These are phyloP conservation scores for Pectinophora gossypiella DNA, from an alignment of 1,140 invertebrate species.

Conservation along the genomic window DNA sequence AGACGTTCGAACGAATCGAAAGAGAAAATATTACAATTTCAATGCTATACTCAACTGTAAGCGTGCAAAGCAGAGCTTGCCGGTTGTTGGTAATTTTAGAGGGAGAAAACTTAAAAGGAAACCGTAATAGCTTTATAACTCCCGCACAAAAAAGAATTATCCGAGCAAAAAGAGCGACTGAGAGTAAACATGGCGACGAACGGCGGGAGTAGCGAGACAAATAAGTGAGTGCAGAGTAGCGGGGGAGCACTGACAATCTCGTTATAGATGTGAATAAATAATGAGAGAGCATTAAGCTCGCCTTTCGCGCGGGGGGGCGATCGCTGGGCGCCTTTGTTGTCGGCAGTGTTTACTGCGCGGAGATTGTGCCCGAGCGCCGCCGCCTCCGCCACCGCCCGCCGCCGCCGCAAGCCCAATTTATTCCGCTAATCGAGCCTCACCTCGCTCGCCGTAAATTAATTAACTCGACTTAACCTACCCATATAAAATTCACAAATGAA, in stretches of 20 bases:
- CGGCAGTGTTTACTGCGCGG: constrained; percentile 45
- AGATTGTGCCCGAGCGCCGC: constrained; percentile 49
- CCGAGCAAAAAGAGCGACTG: constrained; percentile 20
- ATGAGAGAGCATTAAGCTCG: constrained; percentile 60
- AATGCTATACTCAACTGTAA: constrained; percentile 1
- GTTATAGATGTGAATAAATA: constrained; percentile 71
- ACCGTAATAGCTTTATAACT: constrained; percentile 36
- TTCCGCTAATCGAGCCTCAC: constrained; percentile 63
- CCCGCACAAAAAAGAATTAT: constrained; percentile 29
- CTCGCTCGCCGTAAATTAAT: constrained; percentile 60
- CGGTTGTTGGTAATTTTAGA: constrained; percentile 21
- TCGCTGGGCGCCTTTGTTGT: constrained; percentile 56
- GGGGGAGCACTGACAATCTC: constrained; percentile 56
- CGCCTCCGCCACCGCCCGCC: constrained; percentile 17
- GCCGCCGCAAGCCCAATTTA: constrained; percentile 63
- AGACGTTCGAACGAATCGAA: constrained; percentile 16
- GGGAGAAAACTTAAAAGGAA: constrained; percentile 26
- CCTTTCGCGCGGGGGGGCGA: constrained; percentile 33
- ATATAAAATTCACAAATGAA: constrained; percentile 26
- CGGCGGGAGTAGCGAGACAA: constrained; percentile 32
- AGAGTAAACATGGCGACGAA: constrained; percentile 35
- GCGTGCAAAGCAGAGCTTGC: not conserved
- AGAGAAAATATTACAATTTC: constrained; percentile 22
- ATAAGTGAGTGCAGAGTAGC: constrained; percentile 29
- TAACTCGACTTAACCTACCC: constrained; percentile 47